Base-by-base conservation (phyloP, 2,888 invertebrate species). In the Aleiodes testaceus region DNA sequence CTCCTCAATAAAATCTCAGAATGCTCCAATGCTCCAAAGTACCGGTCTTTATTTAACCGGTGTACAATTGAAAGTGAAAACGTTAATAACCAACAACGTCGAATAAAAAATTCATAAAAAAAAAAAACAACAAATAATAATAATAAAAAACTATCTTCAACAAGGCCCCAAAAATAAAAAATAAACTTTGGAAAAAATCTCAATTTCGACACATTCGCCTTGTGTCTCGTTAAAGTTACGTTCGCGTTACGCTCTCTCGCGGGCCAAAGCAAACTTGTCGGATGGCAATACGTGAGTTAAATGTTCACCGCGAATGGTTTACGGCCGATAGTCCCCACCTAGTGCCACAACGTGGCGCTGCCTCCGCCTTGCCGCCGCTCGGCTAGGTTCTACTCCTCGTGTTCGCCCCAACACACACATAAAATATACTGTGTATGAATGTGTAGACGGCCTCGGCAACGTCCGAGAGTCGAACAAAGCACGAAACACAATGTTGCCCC, bases 251-350 rank as follows among this genome's bases (percentile, higher is more conserved):
- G 76, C 82, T 86, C 85, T 86, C 84, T 85, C 86, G 85, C 87
- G 86, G 86, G 84, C 85, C 84, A 87, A 86, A 86, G 87, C 87
- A 87, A 87, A 87, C 87, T 87, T 86, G 87, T 87, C 87, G 86
- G 87, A 87, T 87, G 87, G 87, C 87, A 87, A 87, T 87, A 87
- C 87, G 87, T 87, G 87, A 87, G 87, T 87, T 87, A 87, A 87
- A 87, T 87, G 87, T 86, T 87, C 86, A 83, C 87, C 86, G 90
- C 85, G 87, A 86, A 87, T 86, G 86, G 86, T 86, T 86, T 86
- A 86, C 90, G 89, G 90, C 90, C 90, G 90, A 90, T 91, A 91
- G 90, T 89, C 89, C 89, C 85, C 84, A 85, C 89, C 89, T 89
- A 87, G 88, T 84, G 88, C 88, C 89, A 87, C 89, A 87, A 86